These are phyloP conservation scores for Exaiptasia diaphana DNA, from an alignment of 64 coral and sea anemone genomes.

Conservation along the genomic window DNA sequence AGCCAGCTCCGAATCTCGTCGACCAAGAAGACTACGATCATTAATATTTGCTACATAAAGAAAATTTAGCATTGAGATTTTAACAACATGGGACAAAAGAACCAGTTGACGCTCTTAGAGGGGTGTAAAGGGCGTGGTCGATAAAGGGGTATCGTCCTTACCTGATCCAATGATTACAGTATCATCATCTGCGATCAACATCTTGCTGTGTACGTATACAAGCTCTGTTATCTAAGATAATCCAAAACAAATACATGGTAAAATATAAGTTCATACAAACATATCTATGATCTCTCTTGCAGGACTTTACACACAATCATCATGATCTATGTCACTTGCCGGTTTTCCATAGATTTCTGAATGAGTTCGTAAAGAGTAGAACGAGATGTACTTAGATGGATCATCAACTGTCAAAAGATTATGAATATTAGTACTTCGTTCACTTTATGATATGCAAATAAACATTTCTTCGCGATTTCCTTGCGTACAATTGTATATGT, in stretches of 20 bases:
- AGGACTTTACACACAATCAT: too few species aligned
- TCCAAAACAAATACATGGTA: not conserved
- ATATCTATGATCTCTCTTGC: not conserved
- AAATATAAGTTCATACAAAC: not conserved
- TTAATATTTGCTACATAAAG: constrained; percentile 78
- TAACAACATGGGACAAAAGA: not conserved
- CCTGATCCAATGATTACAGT: constrained; percentile 87
- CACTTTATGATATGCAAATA: too few species aligned
- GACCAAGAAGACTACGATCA: constrained; percentile 83
- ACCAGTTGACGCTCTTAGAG: not conserved
- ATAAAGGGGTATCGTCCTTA: not conserved
- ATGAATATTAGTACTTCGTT: too few species aligned
- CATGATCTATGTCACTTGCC: too few species aligned
- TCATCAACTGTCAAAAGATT: constrained; percentile 60
- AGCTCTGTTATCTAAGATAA: constrained; percentile 76
- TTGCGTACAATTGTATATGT: too few species aligned
- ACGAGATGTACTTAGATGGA: constrained; percentile 77
- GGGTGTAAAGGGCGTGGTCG: not conserved
- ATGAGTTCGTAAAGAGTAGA: constrained; percentile 82
- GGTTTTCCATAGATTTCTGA: constrained; percentile 74
- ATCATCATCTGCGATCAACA: constrained; percentile 91
- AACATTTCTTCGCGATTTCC: too few species aligned
- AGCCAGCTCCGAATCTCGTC: constrained; percentile 93
- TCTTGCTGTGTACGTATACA: constrained; percentile 88
- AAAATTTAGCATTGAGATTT: too few species aligned